Evolutionary conservation across 2,113 vertebrate species (phyloP), one percentile per base, ranked within the genome.

Genomic region (Etheostoma cragini): DNA sequence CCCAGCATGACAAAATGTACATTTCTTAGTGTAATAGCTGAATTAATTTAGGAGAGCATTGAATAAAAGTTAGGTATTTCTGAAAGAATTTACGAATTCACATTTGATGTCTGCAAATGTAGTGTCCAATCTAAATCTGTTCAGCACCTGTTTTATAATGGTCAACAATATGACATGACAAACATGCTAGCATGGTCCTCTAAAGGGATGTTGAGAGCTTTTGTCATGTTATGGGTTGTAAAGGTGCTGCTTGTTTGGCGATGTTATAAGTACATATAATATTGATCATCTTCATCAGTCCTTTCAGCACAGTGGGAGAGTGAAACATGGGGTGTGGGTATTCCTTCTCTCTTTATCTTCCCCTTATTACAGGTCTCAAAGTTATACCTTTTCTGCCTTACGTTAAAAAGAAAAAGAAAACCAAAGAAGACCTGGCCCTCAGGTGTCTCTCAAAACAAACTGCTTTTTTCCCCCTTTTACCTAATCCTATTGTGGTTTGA

Each of bases 311-410:
- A 5, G 13, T 8, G 12, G 3, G 0, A 22, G 13, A 74, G 8
- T 8, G 13, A 72, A 26, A 57, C 26, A 60, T 2, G 2, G 3
- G 24, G 1, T 42, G 4, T 52, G 21, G 49, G 12, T 33, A 0
- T n/a, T 53, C 26, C 24, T 6, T 19, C 0, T 76, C 22, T 5
- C 6, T 83, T 67, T 33, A 0, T 42, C 38, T 11, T 42, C 38
- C 50, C 26, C 30, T 65, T 16, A 45, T 65, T 77, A 42, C 35
- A 4, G 3, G 16, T 21, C 47, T 68, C 35, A 75, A 62, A 62
- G 46, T 75, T 46, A 50, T 58, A 80, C 57, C 7, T 54, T 73
- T 62, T 72, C 30, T 58, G 42, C 49, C 49, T 70, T 21, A 4
- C 19, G 2, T 24, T 4, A 10, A 42, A 47, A 26, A 50, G 8